These are phyloP conservation scores for Lordiphosa mommai DNA, from an alignment of 1,140 invertebrate species.

Conservation along the genomic window DNA sequence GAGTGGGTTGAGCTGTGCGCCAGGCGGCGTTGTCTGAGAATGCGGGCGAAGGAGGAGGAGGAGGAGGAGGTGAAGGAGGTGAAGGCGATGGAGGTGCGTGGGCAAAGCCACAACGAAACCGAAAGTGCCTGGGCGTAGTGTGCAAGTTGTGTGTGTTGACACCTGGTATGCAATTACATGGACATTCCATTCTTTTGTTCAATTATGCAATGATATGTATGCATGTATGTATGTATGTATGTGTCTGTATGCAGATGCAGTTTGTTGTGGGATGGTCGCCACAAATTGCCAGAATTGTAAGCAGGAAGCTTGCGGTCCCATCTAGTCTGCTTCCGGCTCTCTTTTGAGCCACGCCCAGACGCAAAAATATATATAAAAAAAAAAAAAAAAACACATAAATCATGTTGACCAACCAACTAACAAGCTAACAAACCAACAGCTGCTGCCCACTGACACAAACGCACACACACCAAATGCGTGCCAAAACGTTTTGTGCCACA, in stretches of 20 bases:
- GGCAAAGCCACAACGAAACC: slow-evolving; percentile 14
- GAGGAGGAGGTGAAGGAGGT: neutral
- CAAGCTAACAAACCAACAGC: slow-evolving; percentile 22
- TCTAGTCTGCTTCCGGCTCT: slow-evolving; percentile 43
- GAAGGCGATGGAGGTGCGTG: slow-evolving; percentile 20
- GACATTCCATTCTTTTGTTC: slow-evolving; percentile 40
- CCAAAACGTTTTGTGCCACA: slow-evolving; percentile 64
- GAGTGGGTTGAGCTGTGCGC: neutral
- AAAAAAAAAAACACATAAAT: slow-evolving; percentile 30
- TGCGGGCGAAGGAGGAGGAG: slow-evolving; percentile 30
- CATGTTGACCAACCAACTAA: slow-evolving; percentile 42
- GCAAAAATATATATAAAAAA: no score
- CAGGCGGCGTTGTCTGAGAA: slow-evolving; percentile 47
- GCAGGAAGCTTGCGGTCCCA: slow-evolving; percentile 5
- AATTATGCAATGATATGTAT: slow-evolving; percentile 44
- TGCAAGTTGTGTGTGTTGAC: slow-evolving; percentile 21
- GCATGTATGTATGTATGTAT: no score
- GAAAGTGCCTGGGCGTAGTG: slow-evolving; percentile 7
- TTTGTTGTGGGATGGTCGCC: neutral
- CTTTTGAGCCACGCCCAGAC: slow-evolving; percentile 36
- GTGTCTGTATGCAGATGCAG: neutral
- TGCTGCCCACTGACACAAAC: slow-evolving; percentile 28
- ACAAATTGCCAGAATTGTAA: slow-evolving; percentile 3
- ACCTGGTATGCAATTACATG: slow-evolving; percentile 48
- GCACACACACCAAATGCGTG: slow-evolving; percentile 28